phyloP scores from a whole-genome alignment of 2,113 vertebrate genomes.

The Cyprichromis sp. region DNA sequence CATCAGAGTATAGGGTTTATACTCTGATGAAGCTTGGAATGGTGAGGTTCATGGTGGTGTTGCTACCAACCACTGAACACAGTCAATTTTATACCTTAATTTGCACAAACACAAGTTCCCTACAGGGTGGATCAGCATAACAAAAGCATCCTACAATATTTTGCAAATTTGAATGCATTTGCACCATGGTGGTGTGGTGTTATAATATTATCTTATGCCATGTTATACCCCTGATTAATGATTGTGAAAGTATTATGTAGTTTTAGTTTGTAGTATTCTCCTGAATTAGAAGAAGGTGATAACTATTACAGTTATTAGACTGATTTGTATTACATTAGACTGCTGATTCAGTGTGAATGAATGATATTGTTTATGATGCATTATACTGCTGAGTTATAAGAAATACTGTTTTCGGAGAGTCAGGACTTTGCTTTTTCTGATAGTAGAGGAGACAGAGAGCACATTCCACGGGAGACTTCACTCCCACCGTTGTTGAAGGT shows the following conservation, averaged over 20 bases:
- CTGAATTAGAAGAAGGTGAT: background rate
- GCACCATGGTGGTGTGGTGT: background rate
- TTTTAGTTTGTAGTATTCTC: background rate
- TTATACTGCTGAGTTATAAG: background rate
- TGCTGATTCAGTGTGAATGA: background rate
- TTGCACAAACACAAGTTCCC: background rate
- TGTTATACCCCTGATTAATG: background rate
- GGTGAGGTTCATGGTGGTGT: background rate
- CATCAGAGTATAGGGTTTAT: background rate
- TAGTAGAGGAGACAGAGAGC: background rate
- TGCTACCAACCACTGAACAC: background rate
- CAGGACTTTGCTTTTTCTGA: background rate
- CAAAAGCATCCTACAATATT: background rate
- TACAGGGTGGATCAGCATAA: background rate
- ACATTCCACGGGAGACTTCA: no score
- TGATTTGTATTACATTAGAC: background rate
- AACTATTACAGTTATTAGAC: background rate
- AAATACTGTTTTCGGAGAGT: background rate
- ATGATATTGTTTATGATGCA: background rate
- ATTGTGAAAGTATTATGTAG: background rate
- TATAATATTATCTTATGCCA: background rate
- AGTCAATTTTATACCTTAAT: background rate
- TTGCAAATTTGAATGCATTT: background rate
- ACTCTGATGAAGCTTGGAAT: background rate
- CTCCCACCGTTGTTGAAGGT: no score